Evolutionary conservation across 2,113 vertebrate genomes (phyloP).

Genomic region (Erpornis zantholeuca): DNA sequence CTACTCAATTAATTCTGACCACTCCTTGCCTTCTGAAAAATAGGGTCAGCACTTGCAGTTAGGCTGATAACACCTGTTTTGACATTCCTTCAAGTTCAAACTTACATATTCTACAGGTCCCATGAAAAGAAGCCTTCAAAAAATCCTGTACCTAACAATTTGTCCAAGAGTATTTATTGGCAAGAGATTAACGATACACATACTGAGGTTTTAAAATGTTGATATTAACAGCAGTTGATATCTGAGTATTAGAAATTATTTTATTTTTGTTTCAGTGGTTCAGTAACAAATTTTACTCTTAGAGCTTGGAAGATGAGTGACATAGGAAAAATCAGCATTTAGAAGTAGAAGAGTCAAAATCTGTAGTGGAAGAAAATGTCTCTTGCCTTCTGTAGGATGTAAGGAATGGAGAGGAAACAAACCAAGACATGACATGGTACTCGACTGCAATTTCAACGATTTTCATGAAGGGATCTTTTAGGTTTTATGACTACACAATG

Average conservation of each 20-base stretch:
- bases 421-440: not conserved
- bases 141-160: not conserved
- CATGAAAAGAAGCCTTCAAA: not conserved
- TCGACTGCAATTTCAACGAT: conserved; percentile 23
- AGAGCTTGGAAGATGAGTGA: not conserved
- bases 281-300: not conserved
- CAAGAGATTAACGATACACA: not conserved
- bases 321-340: not conserved
- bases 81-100: not conserved
- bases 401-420: not conserved
- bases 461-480: not conserved
- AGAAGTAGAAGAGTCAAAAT: not conserved
- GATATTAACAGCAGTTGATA: not conserved
- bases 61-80: not conserved
- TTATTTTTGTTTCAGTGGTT: not conserved
- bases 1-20: not conserved
- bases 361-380: not conserved
- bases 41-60: not conserved
- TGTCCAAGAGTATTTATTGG: not conserved
- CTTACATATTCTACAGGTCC: not conserved
- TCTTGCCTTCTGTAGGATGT: not conserved
- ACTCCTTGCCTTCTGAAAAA: not conserved
- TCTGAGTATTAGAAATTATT: not conserved
- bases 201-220: not conserved
- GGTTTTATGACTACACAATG: not conserved